These are phyloP conservation scores for Seriola dumerili DNA, from an alignment of 2,113 vertebrate genomes.

Conservation along the genomic window DNA sequence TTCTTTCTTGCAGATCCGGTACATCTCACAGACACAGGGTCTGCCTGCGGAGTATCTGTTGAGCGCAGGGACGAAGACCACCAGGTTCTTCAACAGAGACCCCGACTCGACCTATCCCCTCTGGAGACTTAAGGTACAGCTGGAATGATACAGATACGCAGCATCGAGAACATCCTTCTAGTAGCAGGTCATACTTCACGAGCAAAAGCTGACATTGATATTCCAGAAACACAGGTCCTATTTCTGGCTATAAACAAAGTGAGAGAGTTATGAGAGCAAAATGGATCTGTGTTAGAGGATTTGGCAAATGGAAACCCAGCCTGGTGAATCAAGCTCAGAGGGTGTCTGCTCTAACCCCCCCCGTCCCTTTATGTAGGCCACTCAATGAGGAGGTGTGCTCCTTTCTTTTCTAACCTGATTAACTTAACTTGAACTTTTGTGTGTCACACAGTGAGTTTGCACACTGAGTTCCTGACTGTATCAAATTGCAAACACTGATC, in stretches of 20 bases:
- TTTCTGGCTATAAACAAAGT: constrained; percentile 41
- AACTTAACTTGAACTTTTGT: constrained; percentile 47
- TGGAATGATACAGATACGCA: not conserved
- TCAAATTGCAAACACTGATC: constrained; percentile 24
- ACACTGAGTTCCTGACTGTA: constrained; percentile 1
- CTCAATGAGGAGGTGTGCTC: constrained; percentile 36
- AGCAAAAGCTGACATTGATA: constrained; percentile 15
- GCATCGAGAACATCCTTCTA: not conserved
- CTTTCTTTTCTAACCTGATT: constrained; percentile 23
- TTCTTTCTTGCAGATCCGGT: constrained; percentile 91
- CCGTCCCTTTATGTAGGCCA: constrained; percentile 40
- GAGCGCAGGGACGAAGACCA: constrained; percentile 98
- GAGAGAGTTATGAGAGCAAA: constrained; percentile 53
- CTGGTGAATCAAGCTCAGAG: constrained; percentile 42
- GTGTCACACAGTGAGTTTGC: constrained; percentile 7
- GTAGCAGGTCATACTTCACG: not conserved
- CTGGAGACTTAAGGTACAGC: constrained; percentile 96
- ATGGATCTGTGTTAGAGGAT: constrained; percentile 59
- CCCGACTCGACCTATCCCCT: constrained; percentile 96
- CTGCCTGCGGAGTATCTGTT: constrained; percentile 98
- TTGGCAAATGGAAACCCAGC: constrained; percentile 42
- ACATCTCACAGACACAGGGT: constrained; percentile 99
- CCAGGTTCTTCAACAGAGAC: constrained; percentile 99
- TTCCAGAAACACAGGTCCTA: constrained; percentile 19
- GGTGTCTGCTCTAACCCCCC: constrained; percentile 8